These are phyloP conservation scores for Trachelus tabidus DNA, from an alignment of 2,888 invertebrate genomes.

Conservation along the genomic window DNA sequence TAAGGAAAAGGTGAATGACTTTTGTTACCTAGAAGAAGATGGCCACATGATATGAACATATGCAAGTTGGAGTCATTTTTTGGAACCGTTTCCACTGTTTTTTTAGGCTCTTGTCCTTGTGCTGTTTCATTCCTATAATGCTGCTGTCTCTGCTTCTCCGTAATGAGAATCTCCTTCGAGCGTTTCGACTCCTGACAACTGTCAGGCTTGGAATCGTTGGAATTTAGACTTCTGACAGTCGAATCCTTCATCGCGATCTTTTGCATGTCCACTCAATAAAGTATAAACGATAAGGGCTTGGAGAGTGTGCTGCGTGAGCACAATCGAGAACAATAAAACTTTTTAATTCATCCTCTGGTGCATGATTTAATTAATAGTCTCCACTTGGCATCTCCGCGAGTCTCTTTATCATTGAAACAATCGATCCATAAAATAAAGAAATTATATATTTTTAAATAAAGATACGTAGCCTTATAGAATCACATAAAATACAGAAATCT, in stretches of 20 bases:
- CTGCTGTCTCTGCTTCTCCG: constrained; percentile 36
- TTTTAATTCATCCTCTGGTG: no score
- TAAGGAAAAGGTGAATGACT: not conserved
- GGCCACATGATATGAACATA: constrained; percentile 62
- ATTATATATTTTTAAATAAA: no score
- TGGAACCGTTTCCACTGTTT: not conserved
- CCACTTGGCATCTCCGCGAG: no score
- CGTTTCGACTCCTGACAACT: constrained; percentile 60
- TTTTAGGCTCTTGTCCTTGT: constrained; percentile 27
- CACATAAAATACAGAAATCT: no score
- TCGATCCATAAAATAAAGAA: no score
- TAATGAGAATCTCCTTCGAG: constrained; percentile 60
- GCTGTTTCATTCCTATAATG: constrained; percentile 9
- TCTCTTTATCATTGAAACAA: no score
- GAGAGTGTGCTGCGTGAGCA: no score
- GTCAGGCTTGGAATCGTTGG: constrained; percentile 51
- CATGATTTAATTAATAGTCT: no score
- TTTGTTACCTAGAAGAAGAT: constrained; percentile 52
- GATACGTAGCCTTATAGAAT: no score
- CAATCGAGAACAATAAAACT: no score
- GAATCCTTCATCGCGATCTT: constrained; percentile 52
- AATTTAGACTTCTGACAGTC: constrained; percentile 57
- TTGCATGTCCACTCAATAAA: constrained; percentile 29
- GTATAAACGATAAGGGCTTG: no score
- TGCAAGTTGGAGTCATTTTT: constrained; percentile 56